Evolutionary conservation across 2,797 vertebrate genomes (phyloP).

Genomic region (Phrynocephalus vlangalii): DNA sequence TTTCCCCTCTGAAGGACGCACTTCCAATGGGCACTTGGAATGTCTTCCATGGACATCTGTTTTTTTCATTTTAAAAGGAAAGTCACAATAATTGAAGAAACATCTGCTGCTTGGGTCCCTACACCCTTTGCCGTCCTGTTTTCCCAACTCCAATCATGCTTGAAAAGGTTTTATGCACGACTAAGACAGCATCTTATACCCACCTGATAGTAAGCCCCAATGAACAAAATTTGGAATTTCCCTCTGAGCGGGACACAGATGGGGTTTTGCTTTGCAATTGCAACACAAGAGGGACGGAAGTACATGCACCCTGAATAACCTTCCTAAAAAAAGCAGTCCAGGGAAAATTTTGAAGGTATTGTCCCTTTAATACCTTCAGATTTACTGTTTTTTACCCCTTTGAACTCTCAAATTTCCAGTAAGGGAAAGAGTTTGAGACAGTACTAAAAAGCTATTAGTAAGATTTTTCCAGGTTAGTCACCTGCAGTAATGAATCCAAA

Average conservation of each 20-base stretch:
- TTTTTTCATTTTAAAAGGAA: not conserved
- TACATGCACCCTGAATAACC: not conserved
- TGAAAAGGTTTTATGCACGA: not conserved
- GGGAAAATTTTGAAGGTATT: not conserved
- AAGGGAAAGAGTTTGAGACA: not conserved
- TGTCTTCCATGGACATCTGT: not conserved
- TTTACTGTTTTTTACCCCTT: not conserved
- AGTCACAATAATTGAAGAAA: not conserved
- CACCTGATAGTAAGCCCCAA: not conserved
- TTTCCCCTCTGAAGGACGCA: not conserved
- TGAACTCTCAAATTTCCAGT: not conserved
- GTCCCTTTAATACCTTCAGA: not conserved
- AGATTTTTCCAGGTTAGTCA: not conserved
- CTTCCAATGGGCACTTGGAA: not conserved
- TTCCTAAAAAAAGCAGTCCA: not conserved
- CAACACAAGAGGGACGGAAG: not conserved
- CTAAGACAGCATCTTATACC: not conserved
- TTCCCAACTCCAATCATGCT: not conserved
- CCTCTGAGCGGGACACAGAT: not conserved
- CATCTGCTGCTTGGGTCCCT: not conserved
- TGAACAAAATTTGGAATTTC: not conserved
- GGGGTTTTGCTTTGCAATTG: not conserved
- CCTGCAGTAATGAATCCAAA: too few species aligned
- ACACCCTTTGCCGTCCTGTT: not conserved
- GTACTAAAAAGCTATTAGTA: not conserved